Evolutionary conservation across 2,888 invertebrate species (phyloP).

Genomic region (Melitaea athalia): DNA sequence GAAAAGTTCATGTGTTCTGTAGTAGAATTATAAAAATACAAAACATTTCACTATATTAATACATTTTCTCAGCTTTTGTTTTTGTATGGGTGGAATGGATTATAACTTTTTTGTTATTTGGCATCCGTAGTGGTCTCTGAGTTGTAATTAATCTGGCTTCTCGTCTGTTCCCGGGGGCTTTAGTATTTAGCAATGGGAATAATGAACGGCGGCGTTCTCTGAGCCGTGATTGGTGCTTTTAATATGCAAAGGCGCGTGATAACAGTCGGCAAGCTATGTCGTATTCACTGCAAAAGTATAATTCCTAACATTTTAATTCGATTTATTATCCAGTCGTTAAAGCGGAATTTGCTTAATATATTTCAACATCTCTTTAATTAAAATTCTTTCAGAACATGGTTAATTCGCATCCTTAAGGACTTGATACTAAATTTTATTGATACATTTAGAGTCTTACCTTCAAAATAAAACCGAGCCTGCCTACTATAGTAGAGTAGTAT

Average conservation of each 20-base stretch:
- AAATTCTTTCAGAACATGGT: not conserved
- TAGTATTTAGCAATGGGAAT: conserved; percentile 54
- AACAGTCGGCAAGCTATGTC: conserved; percentile 39
- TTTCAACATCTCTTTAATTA: conserved; percentile 1
- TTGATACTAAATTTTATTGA: not conserved
- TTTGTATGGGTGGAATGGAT: conserved; percentile 16
- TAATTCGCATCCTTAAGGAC: not conserved
- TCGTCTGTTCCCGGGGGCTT: conserved; percentile 44
- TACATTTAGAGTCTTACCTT: not conserved
- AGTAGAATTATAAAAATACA: not conserved
- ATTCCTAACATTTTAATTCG: conserved; percentile 6
- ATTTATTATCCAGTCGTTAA: conserved; percentile 2
- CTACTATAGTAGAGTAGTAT: too few species aligned
- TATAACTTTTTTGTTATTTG: conserved; percentile 45
- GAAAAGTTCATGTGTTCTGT: not conserved
- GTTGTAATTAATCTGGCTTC: conserved; percentile 63
- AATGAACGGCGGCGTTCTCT: conserved; percentile 53
- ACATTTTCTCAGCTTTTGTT: not conserved
- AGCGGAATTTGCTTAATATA: not conserved
- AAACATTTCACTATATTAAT: not conserved
- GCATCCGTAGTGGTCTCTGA: conserved; percentile 43
- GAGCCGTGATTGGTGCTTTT: conserved; percentile 61
- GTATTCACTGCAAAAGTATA: conserved; percentile 28
- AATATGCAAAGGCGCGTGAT: conserved; percentile 59
- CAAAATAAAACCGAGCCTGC: not conserved